Conservation (phyloP, 2,113 vertebrate species). For the Tauraco erythrolophus region DNA sequence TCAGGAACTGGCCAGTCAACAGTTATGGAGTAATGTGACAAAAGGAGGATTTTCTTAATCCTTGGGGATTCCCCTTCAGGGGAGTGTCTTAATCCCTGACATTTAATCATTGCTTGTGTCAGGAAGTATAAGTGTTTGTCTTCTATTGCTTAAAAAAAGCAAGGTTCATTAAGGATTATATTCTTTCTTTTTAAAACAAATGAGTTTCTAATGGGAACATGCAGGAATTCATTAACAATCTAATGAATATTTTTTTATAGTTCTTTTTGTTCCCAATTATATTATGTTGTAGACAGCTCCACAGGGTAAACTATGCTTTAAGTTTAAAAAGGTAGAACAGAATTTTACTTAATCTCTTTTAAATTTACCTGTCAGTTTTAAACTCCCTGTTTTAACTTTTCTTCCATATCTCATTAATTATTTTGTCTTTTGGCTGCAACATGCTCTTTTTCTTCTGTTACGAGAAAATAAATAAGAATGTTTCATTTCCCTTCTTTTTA, state of each 20-base stretch:
- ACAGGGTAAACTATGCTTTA: not conserved
- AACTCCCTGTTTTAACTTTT: not conserved
- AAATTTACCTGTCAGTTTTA: conserved; percentile 15
- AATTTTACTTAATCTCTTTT: not conserved
- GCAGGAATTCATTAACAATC: conserved; percentile 34
- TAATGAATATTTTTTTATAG: conserved; percentile 18
- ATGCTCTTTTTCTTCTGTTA: not conserved
- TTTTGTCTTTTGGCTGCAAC: not conserved
- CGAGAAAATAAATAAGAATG: not conserved
- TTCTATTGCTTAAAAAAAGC: conserved; percentile 4
- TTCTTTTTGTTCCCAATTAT: conserved; percentile 6
- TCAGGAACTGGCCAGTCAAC: not conserved
- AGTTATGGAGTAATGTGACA: not conserved
- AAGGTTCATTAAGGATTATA: conserved; percentile 25
- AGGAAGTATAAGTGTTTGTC: conserved; percentile 27
- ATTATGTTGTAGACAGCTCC: not conserved
- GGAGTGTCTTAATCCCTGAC: conserved; percentile 5
- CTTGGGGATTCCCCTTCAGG: conserved; percentile 3
- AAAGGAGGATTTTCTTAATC: conserved; percentile 41
- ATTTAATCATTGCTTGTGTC: conserved; percentile 36
- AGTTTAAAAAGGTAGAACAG: conserved; percentile 2
- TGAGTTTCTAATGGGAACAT: conserved; percentile 31
- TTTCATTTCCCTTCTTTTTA: not conserved
- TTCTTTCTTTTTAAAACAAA: conserved; percentile 17
- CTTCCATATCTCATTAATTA: not conserved